A percentile compares a stretch with the other conserved stretches of the same genome.
Evolutionary conservation across 2,888 invertebrate species (phyloP).

Genomic region (Sesia bembeciformis): DNA sequence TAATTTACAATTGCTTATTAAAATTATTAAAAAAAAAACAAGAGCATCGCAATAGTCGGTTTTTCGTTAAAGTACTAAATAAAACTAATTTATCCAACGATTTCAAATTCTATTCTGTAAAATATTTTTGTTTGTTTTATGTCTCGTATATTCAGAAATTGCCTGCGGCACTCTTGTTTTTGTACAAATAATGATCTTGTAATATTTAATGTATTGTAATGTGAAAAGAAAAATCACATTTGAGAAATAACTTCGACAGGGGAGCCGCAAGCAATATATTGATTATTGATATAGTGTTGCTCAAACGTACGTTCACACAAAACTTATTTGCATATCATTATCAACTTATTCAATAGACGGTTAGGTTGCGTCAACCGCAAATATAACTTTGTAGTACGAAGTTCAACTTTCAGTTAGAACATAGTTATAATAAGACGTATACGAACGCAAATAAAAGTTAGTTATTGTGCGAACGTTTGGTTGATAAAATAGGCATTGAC

Average conservation of each 20-base stretch:
- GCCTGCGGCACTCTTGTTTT: constrained; percentile 20
- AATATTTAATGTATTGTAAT: neutral
- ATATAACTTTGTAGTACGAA: too few relatives aligned
- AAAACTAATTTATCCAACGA: neutral
- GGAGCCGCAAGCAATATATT: neutral
- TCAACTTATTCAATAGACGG: too few relatives aligned
- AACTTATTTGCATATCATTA: too few relatives aligned
- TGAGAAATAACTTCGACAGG: neutral
- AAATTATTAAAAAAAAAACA: constrained; percentile 7
- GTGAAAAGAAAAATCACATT: neutral
- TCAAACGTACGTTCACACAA: too few relatives aligned
- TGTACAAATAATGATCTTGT: neutral
- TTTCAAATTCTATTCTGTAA: neutral
- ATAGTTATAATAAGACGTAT: too few relatives aligned
- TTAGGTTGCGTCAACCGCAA: too few relatives aligned
- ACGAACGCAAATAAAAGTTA: too few relatives aligned
- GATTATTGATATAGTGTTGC: neutral
- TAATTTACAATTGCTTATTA: too few relatives aligned
- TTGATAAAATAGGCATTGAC: too few relatives aligned
- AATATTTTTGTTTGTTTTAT: neutral
- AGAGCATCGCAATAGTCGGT: constrained; percentile 13
- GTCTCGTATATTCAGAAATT: constrained; percentile 1
- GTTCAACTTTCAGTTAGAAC: too few relatives aligned
- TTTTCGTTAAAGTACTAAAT: neutral
- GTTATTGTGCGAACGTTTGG: too few relatives aligned